phyloP scores from a whole-genome alignment of 2,888 invertebrate species.

The Drosophila borealis region DNA sequence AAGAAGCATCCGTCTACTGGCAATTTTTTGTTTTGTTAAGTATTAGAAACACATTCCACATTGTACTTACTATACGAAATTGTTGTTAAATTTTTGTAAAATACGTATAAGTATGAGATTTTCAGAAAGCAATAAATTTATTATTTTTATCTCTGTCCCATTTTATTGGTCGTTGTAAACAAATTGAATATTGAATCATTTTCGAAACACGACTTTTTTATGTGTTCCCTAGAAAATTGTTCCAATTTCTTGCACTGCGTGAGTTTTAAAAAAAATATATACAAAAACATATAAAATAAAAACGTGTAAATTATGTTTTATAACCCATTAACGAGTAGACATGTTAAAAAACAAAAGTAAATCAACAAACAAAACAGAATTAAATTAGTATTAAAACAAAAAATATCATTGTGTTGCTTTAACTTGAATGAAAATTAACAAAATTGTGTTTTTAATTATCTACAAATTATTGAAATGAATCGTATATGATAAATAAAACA shows the following conservation, averaged over 20 bases:
- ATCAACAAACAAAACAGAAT: slow-evolving; percentile 29
- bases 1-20: slow-evolving; percentile 67
- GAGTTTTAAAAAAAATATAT: slow-evolving; percentile 35
- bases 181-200: slow-evolving; percentile 40
- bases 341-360: slow-evolving; percentile 41
- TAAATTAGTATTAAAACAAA: slow-evolving; percentile 46
- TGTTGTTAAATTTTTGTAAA: slow-evolving; percentile 64
- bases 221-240: slow-evolving; percentile 37
- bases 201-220: slow-evolving; percentile 27
- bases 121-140: slow-evolving; percentile 48
- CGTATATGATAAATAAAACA: slow-evolving; percentile 46
- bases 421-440: slow-evolving; percentile 40
- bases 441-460: slow-evolving; percentile 53
- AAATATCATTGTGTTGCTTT: slow-evolving; percentile 70
- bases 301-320: slow-evolving; percentile 64
- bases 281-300: slow-evolving; percentile 23
- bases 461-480: slow-evolving; percentile 41
- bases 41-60: slow-evolving; percentile 70
- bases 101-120: slow-evolving; percentile 49
- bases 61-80: slow-evolving; percentile 63
- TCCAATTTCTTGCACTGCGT: slow-evolving; percentile 28
- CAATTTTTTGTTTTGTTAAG: slow-evolving; percentile 65
- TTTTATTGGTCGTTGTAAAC: slow-evolving; percentile 41
- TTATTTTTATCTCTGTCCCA: slow-evolving; percentile 33
- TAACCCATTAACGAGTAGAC: slow-evolving; percentile 46